Conservation (phyloP, 1,140 invertebrate species). For the Drosophila varians region DNA sequence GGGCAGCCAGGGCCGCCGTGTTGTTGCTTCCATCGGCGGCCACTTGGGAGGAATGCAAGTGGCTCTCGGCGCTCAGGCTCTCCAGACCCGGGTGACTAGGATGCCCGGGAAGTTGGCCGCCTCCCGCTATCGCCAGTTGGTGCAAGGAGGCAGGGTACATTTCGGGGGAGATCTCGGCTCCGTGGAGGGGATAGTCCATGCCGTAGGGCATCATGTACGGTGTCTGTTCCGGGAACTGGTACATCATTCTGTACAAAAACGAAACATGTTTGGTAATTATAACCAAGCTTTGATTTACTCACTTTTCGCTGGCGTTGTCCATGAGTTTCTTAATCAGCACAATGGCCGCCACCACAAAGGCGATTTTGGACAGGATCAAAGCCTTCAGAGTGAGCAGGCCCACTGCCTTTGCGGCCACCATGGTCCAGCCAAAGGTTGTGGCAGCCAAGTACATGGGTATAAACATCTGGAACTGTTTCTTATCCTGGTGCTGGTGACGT, state of each 20-base stretch:
- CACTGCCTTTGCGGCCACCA: slow-evolving; percentile 85
- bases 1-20: slow-evolving; percentile 68
- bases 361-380: slow-evolving; percentile 86
- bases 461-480: slow-evolving; percentile 86
- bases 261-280: background rate
- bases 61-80: slow-evolving; percentile 67
- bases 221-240: slow-evolving; percentile 78
- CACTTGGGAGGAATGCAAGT: slow-evolving; percentile 68
- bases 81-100: slow-evolving; percentile 71
- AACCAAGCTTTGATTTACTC: slow-evolving; percentile 23
- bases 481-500: slow-evolving; percentile 64
- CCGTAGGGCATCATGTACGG: slow-evolving; percentile 83
- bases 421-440: slow-evolving; percentile 86
- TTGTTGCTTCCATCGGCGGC: slow-evolving; percentile 70
- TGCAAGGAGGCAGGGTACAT: slow-evolving; percentile 59
- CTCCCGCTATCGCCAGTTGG: slow-evolving; percentile 56
- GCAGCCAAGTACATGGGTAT: slow-evolving; percentile 87
- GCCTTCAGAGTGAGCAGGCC: slow-evolving; percentile 86
- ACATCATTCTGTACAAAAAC: slow-evolving; percentile 64
- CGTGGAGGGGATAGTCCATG: slow-evolving; percentile 77
- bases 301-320: slow-evolving; percentile 83
- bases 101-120: slow-evolving; percentile 57
- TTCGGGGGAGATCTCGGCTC: slow-evolving; percentile 57
- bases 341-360: slow-evolving; percentile 85
- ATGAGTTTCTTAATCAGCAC: slow-evolving; percentile 86